phyloP scores from a whole-genome alignment of 2,797 vertebrate genomes.

The Rhodeus uyekii region DNA sequence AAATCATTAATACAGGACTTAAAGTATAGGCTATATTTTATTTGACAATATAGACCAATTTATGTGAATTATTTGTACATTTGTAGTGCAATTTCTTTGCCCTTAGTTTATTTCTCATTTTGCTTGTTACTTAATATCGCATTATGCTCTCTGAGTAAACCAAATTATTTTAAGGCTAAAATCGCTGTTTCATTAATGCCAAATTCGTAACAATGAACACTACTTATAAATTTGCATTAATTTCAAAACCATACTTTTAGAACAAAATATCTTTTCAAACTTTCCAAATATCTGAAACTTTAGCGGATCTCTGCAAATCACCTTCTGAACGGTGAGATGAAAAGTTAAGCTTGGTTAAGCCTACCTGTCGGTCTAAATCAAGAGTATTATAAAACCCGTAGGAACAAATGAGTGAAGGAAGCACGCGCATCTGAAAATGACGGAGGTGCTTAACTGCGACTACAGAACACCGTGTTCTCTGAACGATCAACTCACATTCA shows the following conservation, averaged over 20 bases:
- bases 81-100: background rate
- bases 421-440: background rate
- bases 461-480: constrained; percentile 31
- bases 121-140: no score
- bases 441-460: background rate
- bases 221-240: no score
- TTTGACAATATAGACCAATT: background rate
- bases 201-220: background rate
- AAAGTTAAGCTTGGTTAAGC: background rate
- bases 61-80: background rate
- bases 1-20: background rate
- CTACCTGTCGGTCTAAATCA: background rate
- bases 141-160: background rate
- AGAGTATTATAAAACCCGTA: background rate
- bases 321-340: background rate
- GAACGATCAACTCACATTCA: constrained; percentile 53
- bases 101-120: background rate
- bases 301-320: background rate
- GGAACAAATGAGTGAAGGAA: background rate
- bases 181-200: background rate
- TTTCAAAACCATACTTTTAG: background rate
- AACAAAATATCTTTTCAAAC: background rate
- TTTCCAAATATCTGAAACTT: background rate
- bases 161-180: background rate
- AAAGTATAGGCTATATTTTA: background rate